Evolutionary conservation across 2,113 vertebrate genomes (phyloP), one percentile per base, ranked within the genome.

Genomic region (Opisthocomus hoazin): DNA sequence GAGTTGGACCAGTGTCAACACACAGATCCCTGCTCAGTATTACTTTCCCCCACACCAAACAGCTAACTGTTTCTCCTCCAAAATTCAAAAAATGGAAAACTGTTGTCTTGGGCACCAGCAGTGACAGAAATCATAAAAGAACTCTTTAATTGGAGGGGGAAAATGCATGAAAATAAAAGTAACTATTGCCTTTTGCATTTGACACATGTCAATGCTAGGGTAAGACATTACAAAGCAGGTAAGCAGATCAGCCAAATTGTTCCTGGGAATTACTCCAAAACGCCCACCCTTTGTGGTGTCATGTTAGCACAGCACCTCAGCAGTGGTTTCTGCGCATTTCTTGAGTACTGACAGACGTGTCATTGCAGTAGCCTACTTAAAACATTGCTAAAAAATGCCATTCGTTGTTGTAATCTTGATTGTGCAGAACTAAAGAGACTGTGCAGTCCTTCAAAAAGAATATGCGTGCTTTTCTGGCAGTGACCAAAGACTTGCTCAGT

Each of bases 281-380:
- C 1, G 19, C 6, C 3, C 15, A 53, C 3, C 21, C 45, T 60
- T 32, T 7, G 6, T 3, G 9, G 26, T 24, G 9, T 19, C 51
- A 32, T 11, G 15, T n/a, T 24, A 50, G 29, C 21, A 45, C 3
- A 71, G 7, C 66, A 79, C 41, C n/a, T 53, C 71, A 53, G 37
- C 45, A 22, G 29, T 27, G 9, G 21, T 32, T 87, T 22, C 39
- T 41, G n/a, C 10, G 32, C 6, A 30, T 17, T 65, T 57, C 39
- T n/a, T 27, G 32, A 56, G 53, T 18, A 37, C 51, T 29, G 8
- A 65, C 32, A 46, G 27, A 36, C 10, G 19, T 37, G 36, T 12
- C 16, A 30, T 12, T 54, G n/a, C 12, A 39, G 48, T 23, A 74
- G 22, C 36, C 32, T 45, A 36, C 66, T 88, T 65, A 54, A 41